Evolutionary conservation across 2,888 invertebrate genomes (phyloP), one percentile per base, ranked within the genome.

Genomic region (Theretra japonica): DNA sequence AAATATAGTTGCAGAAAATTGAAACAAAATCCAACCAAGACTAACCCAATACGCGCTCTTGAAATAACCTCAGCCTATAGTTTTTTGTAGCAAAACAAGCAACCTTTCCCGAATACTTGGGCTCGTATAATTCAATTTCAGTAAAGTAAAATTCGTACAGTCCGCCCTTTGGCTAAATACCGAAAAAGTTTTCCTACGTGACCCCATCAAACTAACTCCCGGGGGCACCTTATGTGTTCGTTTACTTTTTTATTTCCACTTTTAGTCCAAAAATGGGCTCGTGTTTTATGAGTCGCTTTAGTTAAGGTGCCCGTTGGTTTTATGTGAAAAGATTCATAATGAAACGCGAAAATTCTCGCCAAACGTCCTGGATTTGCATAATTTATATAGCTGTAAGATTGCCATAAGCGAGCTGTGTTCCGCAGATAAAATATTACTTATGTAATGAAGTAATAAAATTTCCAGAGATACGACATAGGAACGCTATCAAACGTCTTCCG

Each of bases 181-280:
- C 86, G 86, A 83, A 82, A 90, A 92, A 91, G 83, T 90, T 92
- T 87, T 81, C 74, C 84, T 88, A 93, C 93, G 93, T 93, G 93
- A 91, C 86, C 90, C 90, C 91, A 90, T 90, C 89, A 88, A 83
- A 79, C 79, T 82, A 77, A 75, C 80, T 85, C 86, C 85, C 86
- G 75, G 70, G 81, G 86, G 88, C 79, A 79, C 75, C 74, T 73
- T 74, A 71, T 78, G 79, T 81, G 79, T 82, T 76, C 78, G 77
- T 76, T 82, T 83, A 80, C 80, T 81, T 82, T 83, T 87, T 86
- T 83, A 82, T 84, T 84, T 78, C 79, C 80, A 82, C 85, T 88
- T 87, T 83, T 86, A 86, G 83, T 79, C 82, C 82, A 82, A 83
- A 86, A 83, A 86, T 84, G 84, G 83, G 82, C 78, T 80, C 83